Evolutionary conservation across 2,888 invertebrate species (phyloP).

Genomic region (Carabus problematicus): DNA sequence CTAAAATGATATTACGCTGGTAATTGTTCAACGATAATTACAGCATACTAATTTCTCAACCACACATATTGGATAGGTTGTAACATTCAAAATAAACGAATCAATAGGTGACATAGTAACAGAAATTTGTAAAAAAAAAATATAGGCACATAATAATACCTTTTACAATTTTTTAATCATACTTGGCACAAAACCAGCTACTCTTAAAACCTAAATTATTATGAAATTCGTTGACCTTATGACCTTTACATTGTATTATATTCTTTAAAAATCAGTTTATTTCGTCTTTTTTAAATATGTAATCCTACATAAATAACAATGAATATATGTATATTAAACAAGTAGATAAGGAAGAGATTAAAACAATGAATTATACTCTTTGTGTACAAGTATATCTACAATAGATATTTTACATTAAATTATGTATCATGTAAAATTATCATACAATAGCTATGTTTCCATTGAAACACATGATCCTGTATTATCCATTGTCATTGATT

Average conservation of each 20-base stretch:
- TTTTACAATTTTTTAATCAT: background rate
- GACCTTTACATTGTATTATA: slow-evolving; percentile 24
- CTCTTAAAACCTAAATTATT: slow-evolving; percentile 19
- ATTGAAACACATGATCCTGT: too few species aligned
- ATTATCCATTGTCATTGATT: too few species aligned
- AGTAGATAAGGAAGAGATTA: background rate
- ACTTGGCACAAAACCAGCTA: slow-evolving; percentile 22
- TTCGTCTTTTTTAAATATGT: too few species aligned
- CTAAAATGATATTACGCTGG: background rate
- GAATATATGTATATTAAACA: background rate
- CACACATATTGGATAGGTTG: too few species aligned
- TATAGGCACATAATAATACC: too few species aligned
- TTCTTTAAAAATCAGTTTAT: background rate
- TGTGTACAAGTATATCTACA: background rate
- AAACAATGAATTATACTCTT: background rate
- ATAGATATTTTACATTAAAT: too few species aligned
- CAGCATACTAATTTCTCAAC: too few species aligned
- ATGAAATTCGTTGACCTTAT: slow-evolving; percentile 31
- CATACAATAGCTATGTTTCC: too few species aligned
- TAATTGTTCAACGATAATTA: background rate
- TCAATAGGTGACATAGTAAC: too few species aligned
- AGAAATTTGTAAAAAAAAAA: too few species aligned
- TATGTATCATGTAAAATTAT: too few species aligned
- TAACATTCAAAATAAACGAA: too few species aligned
- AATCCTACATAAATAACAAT: background rate